Base-by-base conservation (phyloP, 1,140 invertebrate genomes). In the Formica exsecta region DNA sequence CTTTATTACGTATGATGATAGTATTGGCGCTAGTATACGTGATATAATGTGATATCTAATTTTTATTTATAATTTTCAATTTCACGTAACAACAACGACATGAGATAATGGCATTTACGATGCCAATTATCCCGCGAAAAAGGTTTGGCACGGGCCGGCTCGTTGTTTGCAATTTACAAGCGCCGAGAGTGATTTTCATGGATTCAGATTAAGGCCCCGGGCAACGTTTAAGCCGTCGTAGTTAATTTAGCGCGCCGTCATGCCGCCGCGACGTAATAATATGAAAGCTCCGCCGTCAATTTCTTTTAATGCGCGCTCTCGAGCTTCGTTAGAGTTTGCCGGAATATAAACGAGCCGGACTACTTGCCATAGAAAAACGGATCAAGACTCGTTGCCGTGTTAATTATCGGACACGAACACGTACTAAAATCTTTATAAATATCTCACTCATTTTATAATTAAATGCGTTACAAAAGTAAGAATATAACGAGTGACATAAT, bases 231-330 rank as follows among this genome's bases (percentile, higher is more conserved):
- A 61, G 48, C 48, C 48, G 77, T 87, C 86, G 73, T 51, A 48
- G 71, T 87, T 87, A 85, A 87, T 88, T 88, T 65, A 87, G 32
- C 29, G 29, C 11, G 48, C 44, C 62, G 71, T 87, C 44, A 54
- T 59, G 51, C 38, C 68, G 32, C 62, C 41, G 19, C 65, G 54
- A 75, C 41, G 22, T 76, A 84, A 85, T 76, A 76, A 57, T 36
- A 75, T 83, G 38, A 83, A 83, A 83, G 79, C 66, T 75, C 61
- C 62, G 44, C 38, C 87, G 59, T 62, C 77, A 76, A 87, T 87
- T 89, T 89, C 74, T 90, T 90, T 74, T 62, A 87, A 88, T 88
- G 73, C n/a, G 19, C 71, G 65, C 77, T 87, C 87, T 87, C 87
- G 66, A 70, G 66, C 51, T 85, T 87, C 86, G 68, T 89, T 85